Evolutionary conservation across 2,888 invertebrate genomes (phyloP).

Genomic region (Thymelicus acteon): DNA sequence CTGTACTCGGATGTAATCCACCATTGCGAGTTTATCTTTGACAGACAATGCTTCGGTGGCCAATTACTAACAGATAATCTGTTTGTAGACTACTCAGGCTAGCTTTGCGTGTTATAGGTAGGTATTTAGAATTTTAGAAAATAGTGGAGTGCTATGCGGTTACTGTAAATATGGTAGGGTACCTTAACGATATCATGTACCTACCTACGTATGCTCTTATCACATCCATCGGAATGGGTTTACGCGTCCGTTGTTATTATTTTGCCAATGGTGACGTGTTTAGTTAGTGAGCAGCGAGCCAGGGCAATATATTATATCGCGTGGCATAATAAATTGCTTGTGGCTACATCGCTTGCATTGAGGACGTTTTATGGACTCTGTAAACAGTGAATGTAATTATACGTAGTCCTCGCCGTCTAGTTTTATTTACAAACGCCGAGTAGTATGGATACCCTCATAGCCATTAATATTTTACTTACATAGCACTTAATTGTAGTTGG

Average conservation of each 20-base stretch:
- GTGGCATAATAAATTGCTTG: conserved; percentile 35
- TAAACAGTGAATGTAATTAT: conserved; percentile 13
- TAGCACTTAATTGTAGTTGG: not conserved
- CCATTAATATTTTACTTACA: no score
- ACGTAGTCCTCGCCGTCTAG: not conserved
- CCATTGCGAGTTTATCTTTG: no score
- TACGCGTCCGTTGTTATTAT: conserved; percentile 30
- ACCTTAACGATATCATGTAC: no score
- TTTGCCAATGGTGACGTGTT: conserved; percentile 27
- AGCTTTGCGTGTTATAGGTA: no score
- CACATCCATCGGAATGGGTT: not conserved
- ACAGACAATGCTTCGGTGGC: no score
- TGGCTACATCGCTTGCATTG: conserved; percentile 6
- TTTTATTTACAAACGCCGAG: not conserved
- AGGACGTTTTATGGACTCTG: conserved; percentile 2
- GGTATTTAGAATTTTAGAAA: no score
- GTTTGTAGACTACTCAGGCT: no score
- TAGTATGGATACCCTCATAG: not conserved
- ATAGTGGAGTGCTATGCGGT: no score
- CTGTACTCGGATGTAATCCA: no score
- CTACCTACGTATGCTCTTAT: not conserved
- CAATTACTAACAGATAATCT: no score
- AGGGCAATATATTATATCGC: conserved; percentile 35
- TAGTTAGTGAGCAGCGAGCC: conserved; percentile 15
- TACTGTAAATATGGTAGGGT: no score